Evolutionary conservation across 2,113 vertebrate genomes (phyloP).

Genomic region (Odontesthes bonariensis): DNA sequence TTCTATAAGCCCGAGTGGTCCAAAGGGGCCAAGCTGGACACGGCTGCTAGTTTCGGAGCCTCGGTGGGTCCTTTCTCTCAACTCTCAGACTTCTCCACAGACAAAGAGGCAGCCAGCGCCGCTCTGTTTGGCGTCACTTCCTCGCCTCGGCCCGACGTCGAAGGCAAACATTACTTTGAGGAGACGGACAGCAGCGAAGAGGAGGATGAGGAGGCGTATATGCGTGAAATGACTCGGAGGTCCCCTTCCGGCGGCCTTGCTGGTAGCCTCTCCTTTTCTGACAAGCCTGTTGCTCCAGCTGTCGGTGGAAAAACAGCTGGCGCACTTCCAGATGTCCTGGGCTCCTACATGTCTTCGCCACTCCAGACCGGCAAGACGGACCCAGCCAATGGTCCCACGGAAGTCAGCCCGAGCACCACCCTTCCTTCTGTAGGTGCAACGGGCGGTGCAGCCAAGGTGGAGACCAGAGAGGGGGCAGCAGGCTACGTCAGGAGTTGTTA

Average conservation of each 20-base stretch:
- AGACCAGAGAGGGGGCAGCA: conserved; percentile 70
- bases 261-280: conserved; percentile 57
- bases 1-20: conserved; percentile 82
- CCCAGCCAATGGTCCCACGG: conserved; percentile 87
- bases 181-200: conserved; percentile 86
- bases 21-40: conserved; percentile 62
- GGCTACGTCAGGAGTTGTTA: conserved; percentile 73
- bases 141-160: conserved; percentile 80
- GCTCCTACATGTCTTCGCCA: conserved; percentile 73
- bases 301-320: conserved; percentile 43
- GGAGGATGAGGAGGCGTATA: conserved; percentile 80
- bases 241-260: conserved; percentile 63
- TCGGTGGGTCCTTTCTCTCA: conserved; percentile 62
- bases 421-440: conserved; percentile 47
- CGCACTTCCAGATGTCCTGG: conserved; percentile 75
- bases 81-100: conserved; percentile 52
- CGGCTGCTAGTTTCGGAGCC: conserved; percentile 55
- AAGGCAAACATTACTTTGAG: conserved; percentile 80
- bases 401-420: conserved; percentile 80
- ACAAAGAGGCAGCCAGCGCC: conserved; percentile 76
- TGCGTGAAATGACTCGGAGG: conserved; percentile 75
- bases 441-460: conserved; percentile 62
- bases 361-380: conserved; percentile 71
- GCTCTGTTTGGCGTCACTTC: conserved; percentile 85
- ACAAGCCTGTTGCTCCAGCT: conserved; percentile 52